A percentile compares a stretch with the other conserved stretches of the same genome.
phyloP scores from a whole-genome alignment of 1,140 invertebrate genomes.

The Branchinecta lynchi region DNA sequence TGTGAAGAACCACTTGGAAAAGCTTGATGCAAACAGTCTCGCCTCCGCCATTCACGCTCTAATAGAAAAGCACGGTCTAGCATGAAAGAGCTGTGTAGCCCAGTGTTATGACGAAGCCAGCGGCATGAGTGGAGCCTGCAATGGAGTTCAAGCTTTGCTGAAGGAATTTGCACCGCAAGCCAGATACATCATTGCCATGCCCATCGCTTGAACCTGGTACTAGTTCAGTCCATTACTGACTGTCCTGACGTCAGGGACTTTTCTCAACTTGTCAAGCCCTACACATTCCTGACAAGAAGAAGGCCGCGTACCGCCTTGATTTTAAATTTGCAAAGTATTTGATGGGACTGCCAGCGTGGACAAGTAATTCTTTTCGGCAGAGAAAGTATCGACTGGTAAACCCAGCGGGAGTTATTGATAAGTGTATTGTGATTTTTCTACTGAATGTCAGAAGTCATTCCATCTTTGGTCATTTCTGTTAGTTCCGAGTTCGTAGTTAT shows the following conservation, averaged over 20 bases:
- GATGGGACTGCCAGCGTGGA: too few relatives aligned
- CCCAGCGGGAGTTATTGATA: too few relatives aligned
- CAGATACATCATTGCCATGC: constrained; percentile 17
- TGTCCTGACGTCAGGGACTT: constrained; percentile 1
- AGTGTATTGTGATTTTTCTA: too few relatives aligned
- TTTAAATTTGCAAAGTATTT: too few relatives aligned
- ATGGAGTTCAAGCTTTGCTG: constrained; percentile 20
- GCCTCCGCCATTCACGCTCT: constrained; percentile 14
- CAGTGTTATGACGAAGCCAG: constrained; percentile 22
- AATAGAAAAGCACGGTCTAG: constrained; percentile 13
- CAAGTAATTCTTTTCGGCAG: too few relatives aligned
- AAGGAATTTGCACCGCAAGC: constrained; percentile 17
- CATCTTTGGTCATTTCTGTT: too few relatives aligned
- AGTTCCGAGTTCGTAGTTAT: too few relatives aligned
- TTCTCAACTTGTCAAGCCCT: constrained; percentile 10
- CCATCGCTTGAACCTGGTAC: constrained; percentile 19
- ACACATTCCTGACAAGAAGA: not conserved
- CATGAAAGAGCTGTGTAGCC: constrained; percentile 19
- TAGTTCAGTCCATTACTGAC: constrained; percentile 16
- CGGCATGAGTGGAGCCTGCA: constrained; percentile 19
- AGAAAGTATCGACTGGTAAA: too few relatives aligned
- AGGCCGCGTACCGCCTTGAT: not conserved
- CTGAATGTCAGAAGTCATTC: too few relatives aligned
- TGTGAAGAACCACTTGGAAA: constrained; percentile 21
- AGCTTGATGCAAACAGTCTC: constrained; percentile 19